A percentile compares a stretch with the other conserved stretches of the same genome.
Conservation (phyloP, 1,140 invertebrate genomes). For the Trichogramma pretiosum region DNA sequence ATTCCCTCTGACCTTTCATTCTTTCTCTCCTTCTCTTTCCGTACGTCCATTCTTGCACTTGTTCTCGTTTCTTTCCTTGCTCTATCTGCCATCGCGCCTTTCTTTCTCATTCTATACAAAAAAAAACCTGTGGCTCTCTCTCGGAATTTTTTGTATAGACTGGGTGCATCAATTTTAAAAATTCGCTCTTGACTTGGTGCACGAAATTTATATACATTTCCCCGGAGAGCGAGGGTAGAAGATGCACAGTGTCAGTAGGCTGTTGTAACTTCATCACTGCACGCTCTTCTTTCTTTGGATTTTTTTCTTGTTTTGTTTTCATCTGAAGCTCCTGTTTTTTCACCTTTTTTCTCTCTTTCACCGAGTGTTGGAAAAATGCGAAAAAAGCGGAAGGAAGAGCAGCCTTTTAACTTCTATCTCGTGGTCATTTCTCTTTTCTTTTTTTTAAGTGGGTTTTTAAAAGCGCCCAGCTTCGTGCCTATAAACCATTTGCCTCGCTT, state of each 20-base stretch:
- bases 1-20: constrained; percentile 7
- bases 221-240: too few relatives aligned
- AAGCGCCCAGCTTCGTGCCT: not conserved
- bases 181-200: constrained; percentile 24
- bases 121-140: too few relatives aligned
- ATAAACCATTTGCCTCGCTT: not conserved
- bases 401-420: constrained; percentile 7
- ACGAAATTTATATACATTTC: not conserved
- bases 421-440: too few relatives aligned
- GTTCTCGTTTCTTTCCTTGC: not conserved
- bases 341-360: constrained; percentile 5
- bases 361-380: constrained; percentile 9
- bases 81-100: not conserved
- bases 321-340: not conserved
- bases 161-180: constrained; percentile 28
- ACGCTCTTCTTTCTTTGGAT: too few relatives aligned
- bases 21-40: constrained; percentile 6
- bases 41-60: not conserved
- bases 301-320: too few relatives aligned
- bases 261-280: not conserved
- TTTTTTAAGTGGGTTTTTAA: not conserved
- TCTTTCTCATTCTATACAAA: too few relatives aligned
- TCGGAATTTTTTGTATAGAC: not conserved
- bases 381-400: not conserved
- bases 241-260: too few relatives aligned